phyloP scores from a whole-genome alignment of 2,888 invertebrate genomes.

The Iphiclides podalirius region DNA sequence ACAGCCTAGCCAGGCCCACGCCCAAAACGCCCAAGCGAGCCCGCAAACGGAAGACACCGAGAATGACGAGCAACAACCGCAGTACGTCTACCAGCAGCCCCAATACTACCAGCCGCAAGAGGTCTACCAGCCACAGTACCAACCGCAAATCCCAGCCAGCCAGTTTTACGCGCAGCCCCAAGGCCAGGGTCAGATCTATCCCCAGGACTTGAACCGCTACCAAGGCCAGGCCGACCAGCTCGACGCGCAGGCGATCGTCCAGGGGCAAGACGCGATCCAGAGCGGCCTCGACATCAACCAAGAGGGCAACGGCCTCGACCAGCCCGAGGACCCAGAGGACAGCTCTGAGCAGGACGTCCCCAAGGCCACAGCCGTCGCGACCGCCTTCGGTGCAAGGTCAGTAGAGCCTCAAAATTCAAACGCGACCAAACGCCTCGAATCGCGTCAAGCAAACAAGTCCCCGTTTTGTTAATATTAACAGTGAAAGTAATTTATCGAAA shows the following conservation, averaged over 20 bases:
- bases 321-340: slow-evolving; percentile 43
- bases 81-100: slow-evolving; percentile 33
- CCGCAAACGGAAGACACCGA: slow-evolving; percentile 20
- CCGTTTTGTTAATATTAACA: too few relatives aligned
- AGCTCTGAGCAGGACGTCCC: slow-evolving; percentile 45
- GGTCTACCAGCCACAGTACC: slow-evolving; percentile 22
- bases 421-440: slow-evolving; percentile 27
- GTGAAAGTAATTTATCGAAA: too few relatives aligned
- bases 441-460: slow-evolving; percentile 14
- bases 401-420: slow-evolving; percentile 41
- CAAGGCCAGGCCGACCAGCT: slow-evolving; percentile 29
- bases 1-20: slow-evolving; percentile 22
- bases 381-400: slow-evolving; percentile 70
- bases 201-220: slow-evolving; percentile 33
- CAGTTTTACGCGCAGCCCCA: slow-evolving; percentile 25
- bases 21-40: slow-evolving; percentile 14
- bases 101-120: slow-evolving; percentile 29
- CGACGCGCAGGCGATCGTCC: slow-evolving; percentile 25
- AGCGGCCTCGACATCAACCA: slow-evolving; percentile 63
- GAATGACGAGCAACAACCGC: slow-evolving; percentile 26
- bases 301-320: slow-evolving; percentile 60
- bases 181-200: slow-evolving; percentile 9
- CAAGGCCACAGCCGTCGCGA: slow-evolving; percentile 63
- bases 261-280: slow-evolving; percentile 40
- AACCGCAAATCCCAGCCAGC: slow-evolving; percentile 25